Evolutionary conservation across 2,113 vertebrate genomes (phyloP), one percentile per base, ranked within the genome.

Genomic region (Egretta garzetta): DNA sequence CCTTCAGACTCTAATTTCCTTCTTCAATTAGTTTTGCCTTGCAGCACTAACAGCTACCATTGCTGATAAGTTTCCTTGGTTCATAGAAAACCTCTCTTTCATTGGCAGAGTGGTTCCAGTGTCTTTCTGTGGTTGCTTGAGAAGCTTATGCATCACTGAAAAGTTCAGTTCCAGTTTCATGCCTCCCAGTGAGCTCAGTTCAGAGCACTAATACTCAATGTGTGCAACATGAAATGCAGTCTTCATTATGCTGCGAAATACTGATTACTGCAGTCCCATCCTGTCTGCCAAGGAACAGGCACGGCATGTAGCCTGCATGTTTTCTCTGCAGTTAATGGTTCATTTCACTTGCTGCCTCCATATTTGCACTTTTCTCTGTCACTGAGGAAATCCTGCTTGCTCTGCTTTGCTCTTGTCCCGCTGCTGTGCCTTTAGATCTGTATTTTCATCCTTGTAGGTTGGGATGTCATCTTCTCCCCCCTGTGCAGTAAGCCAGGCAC

Each of bases 291-390:
- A 64, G 28, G 32, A 84, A n/a, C 0, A 1, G 13, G 10, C 9
- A 17, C 0, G 0, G 7, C 68, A 43, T 0, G 1, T 20, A 71
- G 4, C 28, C 43, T 80, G 6, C 27, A 33, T 80, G 12, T 70
- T 75, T 75, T 53, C 16, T 64, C 11, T 59, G 30, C 37, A 33
- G 23, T 71, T 60, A 37, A 18, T 12, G 52, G 20, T 50, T 71
- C 49, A 22, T 24, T 28, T 86, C 41, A 43, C 11, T 79, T 47
- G 14, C 17, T 80, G 9, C 4, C 24, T 23, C 10, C 23, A 28
- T 7, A 39, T 68, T 30, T 73, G 45, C 43, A 17, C 37, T 49
- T 58, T 70, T 10, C 14, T 26, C 32, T 3, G 2, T 35, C 24
- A 35, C 12, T 10, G 24, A 83, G 33, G 35, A 62, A 37, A 24